Evolutionary conservation across 2,888 invertebrate genomes (phyloP), one percentile per base, ranked within the genome.

Genomic region (Tridacna gigas): DNA sequence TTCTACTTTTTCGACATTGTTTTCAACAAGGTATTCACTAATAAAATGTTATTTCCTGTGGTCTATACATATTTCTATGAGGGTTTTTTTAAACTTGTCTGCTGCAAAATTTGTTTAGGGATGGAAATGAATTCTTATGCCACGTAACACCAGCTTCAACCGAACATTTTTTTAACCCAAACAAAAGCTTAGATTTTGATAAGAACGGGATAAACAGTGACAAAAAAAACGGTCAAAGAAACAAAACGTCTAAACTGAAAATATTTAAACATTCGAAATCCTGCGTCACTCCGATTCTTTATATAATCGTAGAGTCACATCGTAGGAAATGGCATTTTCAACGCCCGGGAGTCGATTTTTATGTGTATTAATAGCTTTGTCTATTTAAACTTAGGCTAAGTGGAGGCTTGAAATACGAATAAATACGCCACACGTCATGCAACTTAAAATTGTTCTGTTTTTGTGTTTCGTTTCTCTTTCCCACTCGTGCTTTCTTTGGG

Each of bases 341-440:
- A 28, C 67, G n/a, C n/a, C 0, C 11, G 67, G 67, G 45, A 45
- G 67, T 67, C 45, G 67, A 37, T n/a, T 28, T 67, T 45, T 67
- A 67, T 67, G 28, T 37, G 67, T 9, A 37, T 67, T 67, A 67
- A 67, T 67, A 26, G n/a, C 67, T 9, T 45, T 67, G 67, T 67
- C 18, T 67, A 45, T 67, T 45, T 37, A 67, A 45, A 67, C 67
- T 45, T 18, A 20, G 45, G 37, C 5, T 37, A 67, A 67, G 28
- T 67, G n/a, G 28, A 67, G 67, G 67, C 67, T 67, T 67, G 67
- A 67, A 67, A 28, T 45, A 20, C 45, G 67, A 15, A 67, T 67
- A 67, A 67, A 67, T 45, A 67, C 37, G 9, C 37, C 15, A 67
- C 4, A 15, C 45, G 45, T 67, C 15, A n/a, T 56, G 56, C 56